Evolutionary conservation across 2,113 vertebrate species (phyloP).

Genomic region (Puntigrus tetrazona): DNA sequence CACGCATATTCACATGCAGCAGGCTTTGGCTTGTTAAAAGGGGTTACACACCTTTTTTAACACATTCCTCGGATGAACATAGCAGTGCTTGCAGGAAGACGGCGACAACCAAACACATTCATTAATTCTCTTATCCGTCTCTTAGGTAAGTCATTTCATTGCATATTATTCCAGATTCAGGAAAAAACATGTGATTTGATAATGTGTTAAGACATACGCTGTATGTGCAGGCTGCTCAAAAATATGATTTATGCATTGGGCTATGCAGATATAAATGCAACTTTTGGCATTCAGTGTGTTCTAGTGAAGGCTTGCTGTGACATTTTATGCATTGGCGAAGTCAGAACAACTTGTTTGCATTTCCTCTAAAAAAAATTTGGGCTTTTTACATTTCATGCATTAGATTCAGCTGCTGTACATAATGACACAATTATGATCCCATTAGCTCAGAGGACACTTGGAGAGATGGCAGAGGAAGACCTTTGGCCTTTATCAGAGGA

Average conservation of each 20-base stretch:
- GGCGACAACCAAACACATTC: background rate
- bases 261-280: background rate
- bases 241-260: background rate
- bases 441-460: background rate
- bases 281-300: background rate
- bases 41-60: constrained; percentile 3
- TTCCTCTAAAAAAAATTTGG: background rate
- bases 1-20: background rate
- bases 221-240: background rate
- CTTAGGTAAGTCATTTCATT: constrained; percentile 1
- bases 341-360: background rate
- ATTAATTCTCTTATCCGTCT: background rate
- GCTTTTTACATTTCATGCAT: background rate
- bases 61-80: constrained; percentile 42
- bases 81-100: background rate
- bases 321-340: background rate
- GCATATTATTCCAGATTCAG: background rate
- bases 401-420: background rate
- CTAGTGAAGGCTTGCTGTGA: constrained; percentile 2
- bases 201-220: background rate
- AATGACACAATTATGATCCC: background rate
- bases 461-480: constrained; percentile 66
- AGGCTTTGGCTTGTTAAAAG: constrained; percentile 49
- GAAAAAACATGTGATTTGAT: constrained; percentile 4
- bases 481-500: constrained; percentile 40